phyloP scores from a whole-genome alignment of 2,888 invertebrate species.

The Drosophila dives region DNA sequence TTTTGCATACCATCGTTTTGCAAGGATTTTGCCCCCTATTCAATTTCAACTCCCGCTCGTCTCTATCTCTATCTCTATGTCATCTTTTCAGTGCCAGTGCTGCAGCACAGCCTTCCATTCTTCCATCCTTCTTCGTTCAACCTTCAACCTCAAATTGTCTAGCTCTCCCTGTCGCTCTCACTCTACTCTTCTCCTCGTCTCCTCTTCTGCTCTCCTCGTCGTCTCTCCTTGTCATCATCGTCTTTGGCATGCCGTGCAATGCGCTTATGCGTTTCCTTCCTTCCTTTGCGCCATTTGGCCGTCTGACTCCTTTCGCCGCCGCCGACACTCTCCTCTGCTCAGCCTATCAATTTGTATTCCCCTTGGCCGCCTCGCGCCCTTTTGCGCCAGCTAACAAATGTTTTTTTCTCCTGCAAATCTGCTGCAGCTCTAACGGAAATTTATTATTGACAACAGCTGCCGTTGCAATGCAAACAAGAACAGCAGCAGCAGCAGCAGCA shows the following conservation, averaged over 20 bases:
- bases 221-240: slow-evolving; percentile 34
- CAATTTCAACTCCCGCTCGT: slow-evolving; percentile 72
- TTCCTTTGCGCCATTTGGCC: slow-evolving; percentile 42
- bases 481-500: slow-evolving; percentile 21
- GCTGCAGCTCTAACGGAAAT: slow-evolving; percentile 81
- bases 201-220: not conserved
- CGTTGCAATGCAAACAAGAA: slow-evolving; percentile 78
- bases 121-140: slow-evolving; percentile 4
- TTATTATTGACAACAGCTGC: slow-evolving; percentile 81
- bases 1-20: slow-evolving; percentile 47
- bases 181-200: not conserved
- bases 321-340: slow-evolving; percentile 1
- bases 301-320: not conserved
- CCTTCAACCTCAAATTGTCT: not conserved
- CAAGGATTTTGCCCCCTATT: slow-evolving; percentile 62
- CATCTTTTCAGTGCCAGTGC: slow-evolving; percentile 73
- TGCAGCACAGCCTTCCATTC: slow-evolving; percentile 46
- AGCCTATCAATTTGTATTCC: slow-evolving; percentile 10
- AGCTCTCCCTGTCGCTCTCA: slow-evolving; percentile 1
- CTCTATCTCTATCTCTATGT: slow-evolving; percentile 68
- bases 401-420: slow-evolving; percentile 66
- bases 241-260: slow-evolving; percentile 68
- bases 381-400: slow-evolving; percentile 14
- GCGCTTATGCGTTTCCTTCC: slow-evolving; percentile 77
- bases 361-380: not conserved